Conservation (phyloP, 2,888 invertebrate genomes). For the Miltochrista miniata region DNA sequence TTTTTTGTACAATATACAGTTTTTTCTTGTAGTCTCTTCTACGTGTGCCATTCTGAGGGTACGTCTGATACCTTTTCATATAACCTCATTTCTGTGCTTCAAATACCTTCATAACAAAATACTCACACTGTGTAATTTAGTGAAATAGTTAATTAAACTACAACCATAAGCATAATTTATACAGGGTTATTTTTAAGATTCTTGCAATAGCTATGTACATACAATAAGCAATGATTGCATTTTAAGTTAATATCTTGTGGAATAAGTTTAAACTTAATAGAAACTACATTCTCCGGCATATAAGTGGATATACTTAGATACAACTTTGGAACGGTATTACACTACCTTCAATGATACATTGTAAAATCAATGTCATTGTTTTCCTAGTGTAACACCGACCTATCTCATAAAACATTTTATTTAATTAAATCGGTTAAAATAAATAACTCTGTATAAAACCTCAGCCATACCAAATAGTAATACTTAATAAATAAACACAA, state of each 20-base stretch:
- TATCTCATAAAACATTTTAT: conserved; percentile 12
- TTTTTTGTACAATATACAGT: conserved; percentile 70
- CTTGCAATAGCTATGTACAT: conserved; percentile 47
- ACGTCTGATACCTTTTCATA: conserved; percentile 70
- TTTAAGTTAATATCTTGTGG: conserved; percentile 27
- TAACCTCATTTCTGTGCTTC: conserved; percentile 76
- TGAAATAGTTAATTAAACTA: conserved; percentile 70
- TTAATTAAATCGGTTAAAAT: conserved; percentile 32
- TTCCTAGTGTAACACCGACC: conserved; percentile 27
- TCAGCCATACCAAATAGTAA: conserved; percentile 75
- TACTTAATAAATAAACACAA: conserved; percentile 15
- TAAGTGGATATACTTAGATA: conserved; percentile 16
- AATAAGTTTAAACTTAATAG: conserved; percentile 23
- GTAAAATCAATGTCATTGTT: conserved; percentile 3
- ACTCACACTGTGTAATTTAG: conserved; percentile 73
- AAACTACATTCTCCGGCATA: conserved; percentile 20
- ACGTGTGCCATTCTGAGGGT: conserved; percentile 78
- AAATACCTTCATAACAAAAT: conserved; percentile 71
- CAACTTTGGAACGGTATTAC: conserved; percentile 24
- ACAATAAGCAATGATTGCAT: conserved; percentile 31
- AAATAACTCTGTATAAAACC: conserved; percentile 82
- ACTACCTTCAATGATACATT: conserved; percentile 7
- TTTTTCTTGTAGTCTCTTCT: conserved; percentile 67
- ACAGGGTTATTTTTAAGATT: conserved; percentile 79
- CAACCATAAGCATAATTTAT: conserved; percentile 81